Percentiles rank a stretch among this genome's conserved stretches.
phyloP scores from a whole-genome alignment of 2,888 invertebrate species.

The Heteromurus nitidus region DNA sequence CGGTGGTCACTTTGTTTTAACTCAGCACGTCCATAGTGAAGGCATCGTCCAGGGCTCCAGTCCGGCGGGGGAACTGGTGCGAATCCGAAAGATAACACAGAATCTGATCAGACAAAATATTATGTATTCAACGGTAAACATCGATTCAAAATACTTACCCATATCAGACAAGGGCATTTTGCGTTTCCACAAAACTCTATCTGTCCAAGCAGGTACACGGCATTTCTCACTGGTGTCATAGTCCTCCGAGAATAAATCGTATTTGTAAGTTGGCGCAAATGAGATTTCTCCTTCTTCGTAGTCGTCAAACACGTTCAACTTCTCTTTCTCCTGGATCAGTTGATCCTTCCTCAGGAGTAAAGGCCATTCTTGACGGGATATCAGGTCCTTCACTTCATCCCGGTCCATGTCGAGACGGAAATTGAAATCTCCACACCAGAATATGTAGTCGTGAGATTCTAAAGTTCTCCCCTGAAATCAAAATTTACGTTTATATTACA shows the following conservation, averaged over 20 bases:
- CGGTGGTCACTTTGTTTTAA: slow-evolving; percentile 98
- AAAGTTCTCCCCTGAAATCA: slow-evolving; percentile 84
- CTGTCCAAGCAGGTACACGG: slow-evolving; percentile 98
- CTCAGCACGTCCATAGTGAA: slow-evolving; percentile 95
- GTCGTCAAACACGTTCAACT: slow-evolving; percentile 91
- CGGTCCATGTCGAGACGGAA: slow-evolving; percentile 97
- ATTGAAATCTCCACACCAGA: slow-evolving; percentile 99
- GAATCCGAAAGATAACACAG: slow-evolving; percentile 61
- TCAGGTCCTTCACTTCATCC: slow-evolving; percentile 91
- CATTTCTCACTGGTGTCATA: slow-evolving; percentile 99
- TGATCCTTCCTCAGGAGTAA: slow-evolving; percentile 91
- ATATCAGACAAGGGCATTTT: slow-evolving; percentile 84
- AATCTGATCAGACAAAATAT: slow-evolving; percentile 69
- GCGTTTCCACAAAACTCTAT: slow-evolving; percentile 95
- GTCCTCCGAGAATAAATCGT: slow-evolving; percentile 98
- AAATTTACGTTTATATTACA: background rate
- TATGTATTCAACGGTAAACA: slow-evolving; percentile 39
- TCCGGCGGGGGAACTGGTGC: slow-evolving; percentile 76
- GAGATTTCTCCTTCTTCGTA: slow-evolving; percentile 93
- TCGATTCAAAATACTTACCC: slow-evolving; percentile 76
- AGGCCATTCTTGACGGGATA: slow-evolving; percentile 84
- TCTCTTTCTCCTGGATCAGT: slow-evolving; percentile 77
- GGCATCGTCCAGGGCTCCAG: slow-evolving; percentile 85
- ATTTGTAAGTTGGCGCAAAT: slow-evolving; percentile 98
- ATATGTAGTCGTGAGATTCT: slow-evolving; percentile 97